Evolutionary conservation across 2,113 vertebrate genomes (phyloP).

Genomic region (Bufo gargarizans): DNA sequence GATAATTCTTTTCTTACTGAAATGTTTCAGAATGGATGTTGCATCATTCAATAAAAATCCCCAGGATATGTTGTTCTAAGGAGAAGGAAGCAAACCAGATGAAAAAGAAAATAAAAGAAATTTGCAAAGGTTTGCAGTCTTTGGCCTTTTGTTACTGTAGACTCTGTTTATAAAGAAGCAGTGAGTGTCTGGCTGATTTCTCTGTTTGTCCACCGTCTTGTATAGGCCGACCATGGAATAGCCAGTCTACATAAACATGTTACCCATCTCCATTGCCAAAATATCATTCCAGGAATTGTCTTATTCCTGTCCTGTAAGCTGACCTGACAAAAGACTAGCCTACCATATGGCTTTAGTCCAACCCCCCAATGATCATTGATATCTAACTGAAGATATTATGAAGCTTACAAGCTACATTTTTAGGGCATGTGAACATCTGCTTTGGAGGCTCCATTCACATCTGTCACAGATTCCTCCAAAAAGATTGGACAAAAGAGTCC

Average conservation of each 20-base stretch:
- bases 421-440: too few species aligned
- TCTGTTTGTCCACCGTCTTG: conserved; percentile 4
- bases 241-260: background rate
- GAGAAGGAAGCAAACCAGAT: conserved; percentile 9
- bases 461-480: too few species aligned
- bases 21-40: conserved; percentile 30
- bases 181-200: background rate
- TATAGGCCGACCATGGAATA: background rate
- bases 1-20: background rate
- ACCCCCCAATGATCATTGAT: background rate
- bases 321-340: background rate
- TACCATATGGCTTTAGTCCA: background rate
- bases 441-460: too few species aligned
- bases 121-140: conserved; percentile 16
- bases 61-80: conserved; percentile 31
- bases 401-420: background rate
- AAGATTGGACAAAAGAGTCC: too few species aligned
- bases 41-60: conserved; percentile 4
- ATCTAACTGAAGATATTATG: background rate
- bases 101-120: conserved; percentile 28
- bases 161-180: conserved; percentile 13
- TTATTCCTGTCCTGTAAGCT: background rate
- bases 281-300: background rate
- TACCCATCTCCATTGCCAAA: background rate
- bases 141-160: conserved; percentile 38